Evolutionary conservation across 1,140 invertebrate species (phyloP).

Genomic region (Heliothis virescens): DNA sequence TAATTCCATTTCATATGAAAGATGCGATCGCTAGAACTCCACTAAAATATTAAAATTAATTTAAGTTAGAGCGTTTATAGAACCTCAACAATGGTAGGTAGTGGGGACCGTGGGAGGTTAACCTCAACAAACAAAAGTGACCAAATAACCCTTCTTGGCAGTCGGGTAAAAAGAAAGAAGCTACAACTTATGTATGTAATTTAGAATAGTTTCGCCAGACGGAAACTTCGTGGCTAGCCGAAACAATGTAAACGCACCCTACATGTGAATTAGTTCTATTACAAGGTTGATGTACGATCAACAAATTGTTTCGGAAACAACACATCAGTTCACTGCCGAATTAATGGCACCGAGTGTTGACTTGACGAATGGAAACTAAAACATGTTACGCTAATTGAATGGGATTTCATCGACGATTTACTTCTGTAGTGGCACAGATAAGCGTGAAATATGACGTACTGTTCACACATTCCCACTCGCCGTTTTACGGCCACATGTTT

Average conservation of each 20-base stretch:
- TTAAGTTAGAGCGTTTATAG: too few relatives aligned
- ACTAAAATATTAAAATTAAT: too few relatives aligned
- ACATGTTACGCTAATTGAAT: slow-evolving; percentile 15
- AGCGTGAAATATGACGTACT: slow-evolving; percentile 10
- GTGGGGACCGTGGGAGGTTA: too few relatives aligned
- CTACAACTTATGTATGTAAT: too few relatives aligned
- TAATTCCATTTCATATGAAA: too few relatives aligned
- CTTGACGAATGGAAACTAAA: slow-evolving; percentile 10
- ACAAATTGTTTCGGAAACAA: slow-evolving; percentile 11
- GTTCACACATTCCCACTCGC: not conserved
- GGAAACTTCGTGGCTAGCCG: too few relatives aligned
- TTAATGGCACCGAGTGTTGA: slow-evolving; percentile 5
- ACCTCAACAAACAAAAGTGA: too few relatives aligned
- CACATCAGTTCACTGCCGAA: slow-evolving; percentile 9
- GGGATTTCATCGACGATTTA: slow-evolving; percentile 17
- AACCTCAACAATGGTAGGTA: too few relatives aligned
- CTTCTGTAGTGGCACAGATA: slow-evolving; percentile 3
- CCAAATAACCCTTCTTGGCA: too few relatives aligned
- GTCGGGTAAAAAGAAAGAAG: too few relatives aligned
- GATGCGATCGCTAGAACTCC: too few relatives aligned
- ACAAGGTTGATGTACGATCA: not conserved
- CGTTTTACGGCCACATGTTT: not conserved
- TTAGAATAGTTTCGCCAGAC: too few relatives aligned
- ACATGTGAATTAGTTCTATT: not conserved
- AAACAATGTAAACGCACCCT: not conserved